Evolutionary conservation across 2,113 vertebrate species (phyloP).

Genomic region (Saguinus imperator): DNA sequence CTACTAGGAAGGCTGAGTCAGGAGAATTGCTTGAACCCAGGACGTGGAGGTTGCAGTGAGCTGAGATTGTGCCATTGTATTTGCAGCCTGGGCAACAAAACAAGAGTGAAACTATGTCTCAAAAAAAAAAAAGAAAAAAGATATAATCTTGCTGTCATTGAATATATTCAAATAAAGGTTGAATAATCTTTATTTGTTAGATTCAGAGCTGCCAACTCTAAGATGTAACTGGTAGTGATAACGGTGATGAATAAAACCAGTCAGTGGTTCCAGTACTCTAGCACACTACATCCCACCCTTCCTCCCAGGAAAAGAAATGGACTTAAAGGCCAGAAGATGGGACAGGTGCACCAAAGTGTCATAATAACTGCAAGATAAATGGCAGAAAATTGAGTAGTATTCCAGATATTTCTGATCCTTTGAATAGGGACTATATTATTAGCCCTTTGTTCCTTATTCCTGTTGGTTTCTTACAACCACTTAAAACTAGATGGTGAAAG

Average conservation of each 20-base stretch:
- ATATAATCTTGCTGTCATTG: not conserved
- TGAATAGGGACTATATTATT: not conserved
- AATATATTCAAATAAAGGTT: not conserved
- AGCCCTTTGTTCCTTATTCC: not conserved
- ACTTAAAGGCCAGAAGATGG: not conserved
- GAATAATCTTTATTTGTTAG: constrained; percentile 1
- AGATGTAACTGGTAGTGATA: not conserved
- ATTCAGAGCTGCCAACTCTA: not conserved
- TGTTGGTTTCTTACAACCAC: constrained; percentile 20
- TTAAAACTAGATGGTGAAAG: constrained; percentile 7
- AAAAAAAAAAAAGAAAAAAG: not conserved
- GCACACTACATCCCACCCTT: not conserved
- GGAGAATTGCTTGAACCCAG: no score
- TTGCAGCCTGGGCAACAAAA: no score
- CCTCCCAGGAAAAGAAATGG: not conserved
- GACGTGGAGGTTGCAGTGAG: no score
- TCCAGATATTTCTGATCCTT: not conserved
- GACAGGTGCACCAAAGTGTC: not conserved
- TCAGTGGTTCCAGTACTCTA: not conserved
- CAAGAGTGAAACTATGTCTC: no score
- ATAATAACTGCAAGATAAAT: not conserved
- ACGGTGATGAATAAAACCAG: not conserved
- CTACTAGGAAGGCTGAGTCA: no score
- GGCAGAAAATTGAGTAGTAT: not conserved
- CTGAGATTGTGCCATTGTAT: no score